A percentile compares a stretch with the other conserved stretches of the same genome.
phyloP scores from a whole-genome alignment of 2,113 vertebrate species.

The Riparia riparia region DNA sequence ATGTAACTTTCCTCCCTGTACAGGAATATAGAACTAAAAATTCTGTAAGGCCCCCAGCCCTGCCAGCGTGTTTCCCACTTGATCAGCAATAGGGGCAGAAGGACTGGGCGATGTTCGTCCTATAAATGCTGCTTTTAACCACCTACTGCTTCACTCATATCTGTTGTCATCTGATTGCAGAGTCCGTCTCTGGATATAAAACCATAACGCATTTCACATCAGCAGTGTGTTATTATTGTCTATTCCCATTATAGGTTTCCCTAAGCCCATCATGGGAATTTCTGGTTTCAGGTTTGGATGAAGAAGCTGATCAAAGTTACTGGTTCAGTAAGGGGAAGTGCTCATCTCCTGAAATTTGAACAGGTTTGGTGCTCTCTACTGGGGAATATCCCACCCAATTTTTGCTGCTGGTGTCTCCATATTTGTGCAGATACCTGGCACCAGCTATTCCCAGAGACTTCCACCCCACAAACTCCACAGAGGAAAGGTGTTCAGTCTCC shows the following conservation, averaged over 20 bases:
- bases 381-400: neutral
- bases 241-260: neutral
- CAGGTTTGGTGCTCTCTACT: neutral
- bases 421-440: neutral
- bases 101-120: neutral
- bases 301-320: neutral
- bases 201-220: neutral
- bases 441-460: neutral
- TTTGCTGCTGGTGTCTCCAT: neutral
- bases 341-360: neutral
- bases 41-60: neutral
- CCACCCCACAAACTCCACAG: neutral
- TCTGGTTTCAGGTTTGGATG: neutral
- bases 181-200: neutral
- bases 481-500: neutral
- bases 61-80: neutral
- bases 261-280: neutral
- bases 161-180: neutral
- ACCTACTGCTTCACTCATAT: neutral
- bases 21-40: neutral
- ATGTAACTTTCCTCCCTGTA: neutral
- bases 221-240: neutral
- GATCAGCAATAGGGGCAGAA: neutral
- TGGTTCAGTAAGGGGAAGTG: accelerated
- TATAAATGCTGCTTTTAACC: neutral